phyloP scores from a whole-genome alignment of 2,888 invertebrate species.

The Aphodius sticticus region DNA sequence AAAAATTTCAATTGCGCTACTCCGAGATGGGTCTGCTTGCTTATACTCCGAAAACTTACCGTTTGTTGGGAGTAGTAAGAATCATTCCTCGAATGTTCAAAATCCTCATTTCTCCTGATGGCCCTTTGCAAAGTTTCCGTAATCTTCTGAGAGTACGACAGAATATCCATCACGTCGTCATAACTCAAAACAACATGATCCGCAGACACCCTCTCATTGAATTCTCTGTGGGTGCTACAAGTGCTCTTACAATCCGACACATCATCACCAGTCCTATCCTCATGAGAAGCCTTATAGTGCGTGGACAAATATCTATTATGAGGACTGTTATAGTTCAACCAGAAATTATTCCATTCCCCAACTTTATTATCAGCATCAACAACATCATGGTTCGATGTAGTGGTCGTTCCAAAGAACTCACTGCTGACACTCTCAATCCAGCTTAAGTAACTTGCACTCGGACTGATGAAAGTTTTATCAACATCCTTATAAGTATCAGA shows the following conservation, averaged over 20 bases:
- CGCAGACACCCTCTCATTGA: conserved; percentile 51
- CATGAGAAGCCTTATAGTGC: conserved; percentile 51
- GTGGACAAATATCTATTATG: conserved; percentile 54
- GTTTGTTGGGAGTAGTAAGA: conserved; percentile 54
- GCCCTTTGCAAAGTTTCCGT: conserved; percentile 58
- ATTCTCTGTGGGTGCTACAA: conserved; percentile 55
- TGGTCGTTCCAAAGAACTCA: conserved; percentile 52
- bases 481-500: conserved; percentile 42
- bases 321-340: conserved; percentile 59
- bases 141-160: conserved; percentile 56
- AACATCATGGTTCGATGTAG: conserved; percentile 40
- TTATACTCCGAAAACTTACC: conserved; percentile 35
- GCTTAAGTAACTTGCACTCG: conserved; percentile 57
- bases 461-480: conserved; percentile 52
- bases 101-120: conserved; percentile 52
- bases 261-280: conserved; percentile 52
- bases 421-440: conserved; percentile 59
- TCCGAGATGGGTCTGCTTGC: no score
- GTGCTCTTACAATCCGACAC: conserved; percentile 56
- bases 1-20: no score
- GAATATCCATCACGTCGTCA: conserved; percentile 56
- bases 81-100: conserved; percentile 52
- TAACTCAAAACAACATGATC: conserved; percentile 51
- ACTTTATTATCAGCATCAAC: conserved; percentile 53
- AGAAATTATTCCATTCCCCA: conserved; percentile 61